phyloP scores from a whole-genome alignment of 2,797 vertebrate species.

The Pteronotus mesoamericanus region DNA sequence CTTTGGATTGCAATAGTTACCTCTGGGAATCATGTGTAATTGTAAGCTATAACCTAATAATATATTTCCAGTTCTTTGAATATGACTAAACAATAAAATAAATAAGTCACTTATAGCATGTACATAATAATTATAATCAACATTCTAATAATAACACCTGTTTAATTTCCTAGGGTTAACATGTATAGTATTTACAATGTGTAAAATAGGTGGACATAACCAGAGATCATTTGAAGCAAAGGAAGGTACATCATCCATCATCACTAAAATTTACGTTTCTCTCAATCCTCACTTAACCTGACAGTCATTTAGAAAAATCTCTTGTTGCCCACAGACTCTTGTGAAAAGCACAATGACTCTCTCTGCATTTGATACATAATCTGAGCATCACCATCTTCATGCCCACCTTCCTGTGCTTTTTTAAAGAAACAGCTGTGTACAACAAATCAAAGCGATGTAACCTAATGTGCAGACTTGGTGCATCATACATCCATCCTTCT shows the following conservation, averaged over 20 bases:
- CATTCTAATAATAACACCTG: neutral
- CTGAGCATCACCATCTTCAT: neutral
- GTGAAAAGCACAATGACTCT: neutral
- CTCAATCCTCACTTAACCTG: neutral
- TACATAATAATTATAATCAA: neutral
- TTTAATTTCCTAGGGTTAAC: neutral
- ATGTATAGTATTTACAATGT: neutral
- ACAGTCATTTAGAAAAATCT: neutral
- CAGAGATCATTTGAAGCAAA: neutral
- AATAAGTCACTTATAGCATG: neutral
- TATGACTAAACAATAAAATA: neutral
- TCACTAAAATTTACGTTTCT: neutral
- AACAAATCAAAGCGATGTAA: neutral
- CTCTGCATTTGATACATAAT: neutral
- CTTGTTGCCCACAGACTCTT: neutral
- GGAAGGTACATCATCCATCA: neutral
- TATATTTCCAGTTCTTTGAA: neutral
- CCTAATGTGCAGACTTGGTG: neutral
- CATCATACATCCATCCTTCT: neutral
- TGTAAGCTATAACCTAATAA: neutral
- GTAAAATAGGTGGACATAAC: neutral
- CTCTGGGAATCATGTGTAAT: neutral
- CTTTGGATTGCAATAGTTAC: neutral
- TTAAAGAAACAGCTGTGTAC: neutral
- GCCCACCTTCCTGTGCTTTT: neutral